Base-by-base conservation (phyloP, 2,888 invertebrate species). In the Phymatocera aterrima region DNA sequence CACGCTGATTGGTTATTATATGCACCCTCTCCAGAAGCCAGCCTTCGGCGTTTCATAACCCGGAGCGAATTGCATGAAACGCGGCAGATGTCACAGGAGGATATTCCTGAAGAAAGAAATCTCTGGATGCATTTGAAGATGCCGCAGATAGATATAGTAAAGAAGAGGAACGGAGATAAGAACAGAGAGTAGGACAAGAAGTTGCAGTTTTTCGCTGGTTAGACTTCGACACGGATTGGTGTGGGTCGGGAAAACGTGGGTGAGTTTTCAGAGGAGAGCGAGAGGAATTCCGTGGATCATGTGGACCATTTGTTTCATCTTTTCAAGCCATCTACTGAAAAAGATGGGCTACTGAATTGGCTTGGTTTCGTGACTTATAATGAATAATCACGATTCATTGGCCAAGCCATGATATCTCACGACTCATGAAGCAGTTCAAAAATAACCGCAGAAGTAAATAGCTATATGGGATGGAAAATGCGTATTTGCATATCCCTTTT, bases 321-420 rank as follows among this genome's bases (percentile, higher is more conserved):
- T 43, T 75, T 75, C 24, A 60, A 75, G 72, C 75, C 75, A 18
- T 48, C 57, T 48, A 60, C 57, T 40, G 18, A 57, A 48, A 48
- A 31, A 28, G 28, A 31, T 28, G 51, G 51, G 34, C 18, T n/a
- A n/a, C n/a, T n/a, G n/a, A n/a, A n/a, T n/a, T 24, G 48, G 51
- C 12, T 28, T 18, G 57, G 24, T 75, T 18, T 40, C 21, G 15
- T 24, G 54, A 57, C 40, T 81, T 82, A 85, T 84, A 82, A 83
- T 82, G 79, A 79, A 82, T 85, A 86, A 86, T 85, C 85, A 83
- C 84, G 80, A 86, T 85, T 86, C 83, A 87, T 84, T 81, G 83
- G 37, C 37, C 75, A 37, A 37, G 21, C 57, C 54, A 40, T 37
- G 37, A 74, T 74, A 57, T 74, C 74, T 74, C 75, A 31, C 75